These are phyloP conservation scores for Porites evermanni DNA, from an alignment of 92 coral and sea anemone genomes.

Conservation along the genomic window DNA sequence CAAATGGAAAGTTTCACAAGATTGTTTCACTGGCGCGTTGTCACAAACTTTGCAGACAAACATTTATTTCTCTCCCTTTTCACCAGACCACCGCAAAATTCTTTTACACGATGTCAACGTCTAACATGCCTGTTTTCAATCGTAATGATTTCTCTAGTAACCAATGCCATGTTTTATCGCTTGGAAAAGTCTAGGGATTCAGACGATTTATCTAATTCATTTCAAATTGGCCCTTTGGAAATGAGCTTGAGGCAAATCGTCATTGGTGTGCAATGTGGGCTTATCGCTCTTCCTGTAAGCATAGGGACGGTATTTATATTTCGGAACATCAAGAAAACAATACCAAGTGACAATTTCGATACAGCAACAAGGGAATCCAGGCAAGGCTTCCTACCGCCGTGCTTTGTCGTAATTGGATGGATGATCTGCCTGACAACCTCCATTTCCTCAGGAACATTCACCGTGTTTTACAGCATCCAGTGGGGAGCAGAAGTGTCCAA, in stretches of 20 bases:
- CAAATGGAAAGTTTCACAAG: slow-evolving; percentile 72
- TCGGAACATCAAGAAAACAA: slow-evolving; percentile 62
- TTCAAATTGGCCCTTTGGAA: slow-evolving; percentile 84
- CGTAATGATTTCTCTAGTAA: slow-evolving; percentile 22
- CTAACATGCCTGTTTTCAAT: slow-evolving; percentile 37
- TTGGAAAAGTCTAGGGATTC: slow-evolving; percentile 45
- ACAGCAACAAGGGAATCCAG: not conserved
- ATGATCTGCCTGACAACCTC: slow-evolving; percentile 59
- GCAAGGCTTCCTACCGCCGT: slow-evolving; percentile 66
- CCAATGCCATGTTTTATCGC: slow-evolving; percentile 42
- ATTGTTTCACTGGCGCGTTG: slow-evolving; percentile 65
- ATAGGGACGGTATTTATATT: slow-evolving; percentile 79
- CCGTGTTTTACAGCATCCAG: slow-evolving; percentile 55
- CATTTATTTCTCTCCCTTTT: slow-evolving; percentile 85
- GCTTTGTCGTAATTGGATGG: slow-evolving; percentile 70
- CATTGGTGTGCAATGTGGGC: slow-evolving; percentile 86
- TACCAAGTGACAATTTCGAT: not conserved
- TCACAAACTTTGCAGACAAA: slow-evolving; percentile 75
- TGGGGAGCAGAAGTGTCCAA: slow-evolving; percentile 69
- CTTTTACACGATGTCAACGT: slow-evolving; percentile 56
- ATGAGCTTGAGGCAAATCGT: slow-evolving; percentile 83
- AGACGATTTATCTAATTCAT: slow-evolving; percentile 28
- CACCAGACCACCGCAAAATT: slow-evolving; percentile 68
- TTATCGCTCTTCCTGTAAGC: slow-evolving; percentile 82
- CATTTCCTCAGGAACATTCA: slow-evolving; percentile 66